These are phyloP conservation scores for Ennomos erosarius DNA, from an alignment of 2,888 invertebrate genomes.

Conservation along the genomic window DNA sequence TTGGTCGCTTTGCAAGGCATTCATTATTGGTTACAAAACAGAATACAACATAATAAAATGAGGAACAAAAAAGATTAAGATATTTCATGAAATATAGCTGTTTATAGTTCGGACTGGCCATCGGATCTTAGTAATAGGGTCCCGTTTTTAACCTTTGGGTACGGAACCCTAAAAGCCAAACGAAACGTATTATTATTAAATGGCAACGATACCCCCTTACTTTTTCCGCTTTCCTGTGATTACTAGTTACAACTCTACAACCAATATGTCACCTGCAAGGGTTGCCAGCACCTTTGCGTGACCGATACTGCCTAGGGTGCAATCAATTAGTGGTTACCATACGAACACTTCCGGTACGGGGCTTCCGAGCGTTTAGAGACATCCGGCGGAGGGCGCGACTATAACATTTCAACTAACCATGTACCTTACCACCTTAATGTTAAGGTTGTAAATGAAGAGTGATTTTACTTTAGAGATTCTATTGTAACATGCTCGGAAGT, in stretches of 20 bases:
- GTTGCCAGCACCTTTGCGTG: constrained; percentile 54
- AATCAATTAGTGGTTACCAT: constrained; percentile 80
- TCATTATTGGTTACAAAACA: no score
- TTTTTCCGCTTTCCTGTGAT: constrained; percentile 33
- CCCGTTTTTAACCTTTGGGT: no score
- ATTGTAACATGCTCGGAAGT: constrained; percentile 26
- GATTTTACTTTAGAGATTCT: constrained; percentile 13
- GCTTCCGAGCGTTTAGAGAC: constrained; percentile 39
- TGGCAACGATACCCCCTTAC: constrained; percentile 40
- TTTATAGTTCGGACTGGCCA: no score
- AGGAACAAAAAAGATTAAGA: no score
- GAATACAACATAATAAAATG: no score
- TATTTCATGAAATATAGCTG: no score
- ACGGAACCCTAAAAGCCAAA: no score
- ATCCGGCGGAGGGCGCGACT: constrained; percentile 19
- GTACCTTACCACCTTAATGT: constrained; percentile 10
- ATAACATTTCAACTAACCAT: constrained; percentile 5
- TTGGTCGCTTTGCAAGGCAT: no score
- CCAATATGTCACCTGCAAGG: constrained; percentile 60
- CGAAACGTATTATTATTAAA: constrained; percentile 6
- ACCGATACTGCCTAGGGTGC: constrained; percentile 52
- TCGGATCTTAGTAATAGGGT: no score
- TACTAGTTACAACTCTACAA: constrained; percentile 31
- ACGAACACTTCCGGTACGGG: constrained; percentile 75
- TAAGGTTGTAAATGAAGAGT: constrained; percentile 15